Conservation (phyloP, 92 coral and sea anemone species). For the Parazoanthus darwini region DNA sequence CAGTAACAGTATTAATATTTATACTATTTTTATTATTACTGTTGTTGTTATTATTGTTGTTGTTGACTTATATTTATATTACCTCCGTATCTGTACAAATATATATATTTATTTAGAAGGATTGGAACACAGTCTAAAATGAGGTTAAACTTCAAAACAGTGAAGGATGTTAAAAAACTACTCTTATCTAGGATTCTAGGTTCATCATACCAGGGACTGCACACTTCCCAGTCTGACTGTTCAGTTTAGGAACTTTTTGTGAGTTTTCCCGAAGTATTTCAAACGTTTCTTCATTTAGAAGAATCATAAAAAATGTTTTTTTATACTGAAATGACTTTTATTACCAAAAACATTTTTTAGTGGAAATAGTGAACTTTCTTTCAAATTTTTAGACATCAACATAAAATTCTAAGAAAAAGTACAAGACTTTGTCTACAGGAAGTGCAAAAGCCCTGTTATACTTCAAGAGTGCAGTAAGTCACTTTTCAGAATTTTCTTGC, state of each 20-base stretch:
- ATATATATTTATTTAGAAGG: slow-evolving; percentile 1
- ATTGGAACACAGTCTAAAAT: background rate
- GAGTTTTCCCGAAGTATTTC: too few relatives aligned
- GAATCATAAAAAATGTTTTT: too few relatives aligned
- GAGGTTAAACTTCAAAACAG: background rate
- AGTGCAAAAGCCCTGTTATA: background rate
- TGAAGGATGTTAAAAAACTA: background rate
- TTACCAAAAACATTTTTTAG: too few relatives aligned
- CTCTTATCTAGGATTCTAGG: background rate
- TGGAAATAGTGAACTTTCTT: background rate
- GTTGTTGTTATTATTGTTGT: too few relatives aligned
- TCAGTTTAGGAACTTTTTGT: background rate
- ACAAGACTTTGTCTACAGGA: background rate
- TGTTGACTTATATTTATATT: background rate
- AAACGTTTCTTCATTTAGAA: background rate
- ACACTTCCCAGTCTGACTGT: background rate
- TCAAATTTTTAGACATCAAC: background rate
- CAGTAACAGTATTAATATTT: too few relatives aligned
- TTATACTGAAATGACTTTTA: background rate
- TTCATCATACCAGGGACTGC: background rate
- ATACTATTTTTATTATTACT: too few relatives aligned
- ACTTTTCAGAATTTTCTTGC: too few relatives aligned
- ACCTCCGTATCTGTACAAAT: slow-evolving; percentile 12
- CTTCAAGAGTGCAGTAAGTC: too few relatives aligned
- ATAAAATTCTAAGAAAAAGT: background rate